Evolutionary conservation across 2,797 vertebrate species (phyloP), one percentile per base, ranked within the genome.

Genomic region (Synaphobranchus kaupii): DNA sequence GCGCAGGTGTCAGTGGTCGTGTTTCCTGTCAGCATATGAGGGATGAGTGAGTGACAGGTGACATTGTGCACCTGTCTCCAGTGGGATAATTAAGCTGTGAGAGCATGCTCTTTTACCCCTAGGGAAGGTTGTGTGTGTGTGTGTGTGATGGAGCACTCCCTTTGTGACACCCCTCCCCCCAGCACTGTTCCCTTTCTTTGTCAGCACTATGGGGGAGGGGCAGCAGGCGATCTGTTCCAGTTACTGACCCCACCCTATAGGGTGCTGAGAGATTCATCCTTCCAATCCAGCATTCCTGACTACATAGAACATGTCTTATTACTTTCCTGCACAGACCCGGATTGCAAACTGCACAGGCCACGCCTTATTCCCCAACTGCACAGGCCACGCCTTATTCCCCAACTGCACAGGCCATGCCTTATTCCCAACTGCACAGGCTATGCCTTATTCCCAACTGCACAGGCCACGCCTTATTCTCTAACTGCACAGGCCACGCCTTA

Each of bases 11-110:
- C 66, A 39, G 76, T 48, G 76, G 76, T 44, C n/a, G 44, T 25
- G 44, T n/a, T 80, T 50, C 22, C 47, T 80, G 76, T 25, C 76
- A 47, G 47, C 48, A 22, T 7, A 50, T 80, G 76, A 48, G 20
- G 76, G 47, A 50, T 50, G 25, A 48, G 76, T 80, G 76, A 80
- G 76, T 80, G 76, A 80, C 76, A 80, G 39, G 76, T 80, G 39
- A 80, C 76, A 80, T 80, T 20, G 48, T 50, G 76, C 76, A 80
- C 76, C 76, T 80, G 76, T 80, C 44, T 80, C 76, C 47, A 80
- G 76, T 50, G 76, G 76, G 44, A 80, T 80, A 80, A 80, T 80
- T 80, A 80, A 80, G 76, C 76, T 80, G 44, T 48, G 28, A 80
- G 39, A n/a, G 34, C 20, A 1, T 25, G 76, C 39, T 80, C 39